Percentiles rank a stretch among this genome's conserved stretches.
Conservation (phyloP, 2,888 invertebrate species). For the Tipula unca region DNA sequence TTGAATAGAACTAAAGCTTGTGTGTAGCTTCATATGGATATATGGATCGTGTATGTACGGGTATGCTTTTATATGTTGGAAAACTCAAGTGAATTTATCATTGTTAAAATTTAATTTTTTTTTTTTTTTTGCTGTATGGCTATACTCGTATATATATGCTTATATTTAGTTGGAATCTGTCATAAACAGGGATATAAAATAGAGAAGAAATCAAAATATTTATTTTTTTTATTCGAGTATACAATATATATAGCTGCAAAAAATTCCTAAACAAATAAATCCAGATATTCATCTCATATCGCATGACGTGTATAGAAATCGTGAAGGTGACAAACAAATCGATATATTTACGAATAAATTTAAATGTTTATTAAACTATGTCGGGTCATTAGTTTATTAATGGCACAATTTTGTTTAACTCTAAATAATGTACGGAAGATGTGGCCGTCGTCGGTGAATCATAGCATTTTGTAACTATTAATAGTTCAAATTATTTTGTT, state of each 20-base stretch:
- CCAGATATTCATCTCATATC: neutral
- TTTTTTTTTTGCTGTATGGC: neutral
- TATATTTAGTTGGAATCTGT: neutral
- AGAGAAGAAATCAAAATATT: neutral
- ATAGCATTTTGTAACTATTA: no score
- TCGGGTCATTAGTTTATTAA: no score
- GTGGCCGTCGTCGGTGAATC: no score
- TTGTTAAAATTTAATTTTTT: slow-evolving; percentile 8
- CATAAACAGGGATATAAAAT: neutral
- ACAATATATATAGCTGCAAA: neutral
- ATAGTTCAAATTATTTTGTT: no score
- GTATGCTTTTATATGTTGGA: neutral
- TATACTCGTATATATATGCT: neutral
- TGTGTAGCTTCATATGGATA: neutral
- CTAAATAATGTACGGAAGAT: no score
- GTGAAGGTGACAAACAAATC: neutral
- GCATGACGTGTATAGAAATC: neutral
- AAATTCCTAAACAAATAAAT: neutral
- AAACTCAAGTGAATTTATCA: slow-evolving; percentile 9
- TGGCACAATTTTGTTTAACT: no score
- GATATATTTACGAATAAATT: neutral
- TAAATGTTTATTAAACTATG: neutral
- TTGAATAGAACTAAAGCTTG: neutral
- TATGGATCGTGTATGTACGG: neutral
- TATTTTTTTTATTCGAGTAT: neutral